Conservation (phyloP, 2,888 invertebrate genomes). For the Vesta saturnalis region DNA sequence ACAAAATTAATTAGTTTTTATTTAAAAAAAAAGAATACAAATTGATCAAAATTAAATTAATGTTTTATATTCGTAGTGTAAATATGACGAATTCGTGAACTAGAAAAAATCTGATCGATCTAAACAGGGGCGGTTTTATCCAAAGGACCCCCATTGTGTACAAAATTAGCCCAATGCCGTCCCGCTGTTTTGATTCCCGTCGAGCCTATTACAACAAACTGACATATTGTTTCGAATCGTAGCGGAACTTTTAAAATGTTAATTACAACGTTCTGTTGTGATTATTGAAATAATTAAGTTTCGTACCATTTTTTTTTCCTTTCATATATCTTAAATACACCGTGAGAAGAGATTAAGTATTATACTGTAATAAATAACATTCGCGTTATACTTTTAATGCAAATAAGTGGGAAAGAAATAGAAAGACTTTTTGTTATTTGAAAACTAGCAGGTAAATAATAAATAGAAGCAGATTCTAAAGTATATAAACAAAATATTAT, state of each 20-base stretch:
- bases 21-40: background rate
- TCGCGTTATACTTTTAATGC: background rate
- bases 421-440: too few species aligned
- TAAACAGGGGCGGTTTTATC: slow-evolving; percentile 46
- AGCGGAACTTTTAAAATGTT: slow-evolving; percentile 55
- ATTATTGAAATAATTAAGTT: slow-evolving; percentile 52
- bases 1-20: slow-evolving; percentile 2
- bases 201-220: slow-evolving; percentile 59
- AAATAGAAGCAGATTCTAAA: too few species aligned
- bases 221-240: slow-evolving; percentile 61
- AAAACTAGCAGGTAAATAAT: too few species aligned
- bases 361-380: too few species aligned
- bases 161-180: slow-evolving; percentile 59
- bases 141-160: slow-evolving; percentile 51
- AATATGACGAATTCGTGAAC: slow-evolving; percentile 40
- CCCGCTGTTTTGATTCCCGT: slow-evolving; percentile 54
- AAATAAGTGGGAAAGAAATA: background rate
- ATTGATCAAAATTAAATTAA: slow-evolving; percentile 22
- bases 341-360: too few species aligned
- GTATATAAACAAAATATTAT: too few species aligned
- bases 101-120: slow-evolving; percentile 36
- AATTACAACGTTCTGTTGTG: slow-evolving; percentile 53
- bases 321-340: too few species aligned
- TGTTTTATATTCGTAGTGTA: slow-evolving; percentile 38
- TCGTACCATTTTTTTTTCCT: background rate